phyloP scores from a whole-genome alignment of 1,140 invertebrate genomes.

The Maconellicoccus hirsutus region DNA sequence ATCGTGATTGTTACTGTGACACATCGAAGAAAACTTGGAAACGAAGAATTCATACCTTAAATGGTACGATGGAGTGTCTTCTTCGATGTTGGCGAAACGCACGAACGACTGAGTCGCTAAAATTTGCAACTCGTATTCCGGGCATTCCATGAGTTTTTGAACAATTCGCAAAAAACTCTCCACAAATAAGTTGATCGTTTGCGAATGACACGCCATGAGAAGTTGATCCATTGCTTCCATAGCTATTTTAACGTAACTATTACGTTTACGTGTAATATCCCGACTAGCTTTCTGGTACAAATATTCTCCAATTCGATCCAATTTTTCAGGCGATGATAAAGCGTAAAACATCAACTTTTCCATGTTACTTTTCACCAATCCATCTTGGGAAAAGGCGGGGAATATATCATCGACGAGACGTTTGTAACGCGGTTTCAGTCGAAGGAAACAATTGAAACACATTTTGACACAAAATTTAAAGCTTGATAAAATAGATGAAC shows the following conservation, averaged over 20 bases:
- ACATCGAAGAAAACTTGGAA: conserved; percentile 96
- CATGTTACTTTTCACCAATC: conserved; percentile 94
- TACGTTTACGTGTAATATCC: conserved; percentile 75
- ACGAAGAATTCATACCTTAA: conserved; percentile 98
- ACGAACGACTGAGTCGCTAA: conserved; percentile 93
- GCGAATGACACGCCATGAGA: conserved; percentile 83
- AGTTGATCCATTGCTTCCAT: conserved; percentile 98
- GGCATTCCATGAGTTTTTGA: conserved; percentile 89
- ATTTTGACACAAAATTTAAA: background rate
- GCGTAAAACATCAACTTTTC: conserved; percentile 97
- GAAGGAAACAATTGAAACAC: conserved; percentile 57
- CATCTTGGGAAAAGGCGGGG: conserved; percentile 83
- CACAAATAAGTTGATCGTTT: conserved; percentile 94
- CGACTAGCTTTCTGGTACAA: conserved; percentile 82
- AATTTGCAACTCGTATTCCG: conserved; percentile 87
- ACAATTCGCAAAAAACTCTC: conserved; percentile 98
- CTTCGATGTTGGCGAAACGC: conserved; percentile 96
- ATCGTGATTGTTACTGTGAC: conserved; percentile 68
- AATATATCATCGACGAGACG: conserved; percentile 95
- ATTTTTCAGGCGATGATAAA: conserved; percentile 89
- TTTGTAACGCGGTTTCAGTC: conserved; percentile 84
- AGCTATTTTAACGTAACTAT: conserved; percentile 64
- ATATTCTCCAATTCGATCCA: conserved; percentile 96
- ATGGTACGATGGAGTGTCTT: conserved; percentile 97
- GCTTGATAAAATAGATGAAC: no score